A percentile compares a stretch with the other conserved stretches of the same genome.
These are phyloP conservation scores for Lycodopsis pacificus DNA, from an alignment of 2,797 vertebrate species.

Conservation along the genomic window DNA sequence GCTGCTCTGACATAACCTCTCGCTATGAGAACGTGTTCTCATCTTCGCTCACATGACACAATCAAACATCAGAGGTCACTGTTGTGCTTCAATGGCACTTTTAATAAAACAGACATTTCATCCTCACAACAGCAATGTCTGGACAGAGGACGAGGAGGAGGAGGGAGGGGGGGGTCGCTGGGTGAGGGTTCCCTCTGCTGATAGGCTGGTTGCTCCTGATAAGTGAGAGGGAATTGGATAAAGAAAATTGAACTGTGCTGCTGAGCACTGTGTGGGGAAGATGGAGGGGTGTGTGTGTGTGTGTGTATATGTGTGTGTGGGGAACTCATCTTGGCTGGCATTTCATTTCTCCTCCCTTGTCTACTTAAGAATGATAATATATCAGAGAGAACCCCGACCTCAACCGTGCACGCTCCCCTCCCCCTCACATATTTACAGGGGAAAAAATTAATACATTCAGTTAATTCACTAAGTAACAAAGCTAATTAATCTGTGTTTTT, in stretches of 20 bases:
- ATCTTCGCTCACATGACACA: slow-evolving; percentile 57
- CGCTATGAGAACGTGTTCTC: slow-evolving; percentile 20
- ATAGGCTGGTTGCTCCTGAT: slow-evolving; percentile 85
- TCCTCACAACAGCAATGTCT: slow-evolving; percentile 92
- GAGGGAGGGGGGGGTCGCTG: slow-evolving; percentile 52
- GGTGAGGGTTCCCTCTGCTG: slow-evolving; percentile 83
- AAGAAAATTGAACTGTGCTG: slow-evolving; percentile 78
- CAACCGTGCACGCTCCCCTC: slow-evolving; percentile 66
- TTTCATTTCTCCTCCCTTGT: slow-evolving; percentile 61
- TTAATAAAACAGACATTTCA: slow-evolving; percentile 93
- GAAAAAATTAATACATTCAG: slow-evolving; percentile 87
- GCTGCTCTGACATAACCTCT: slow-evolving; percentile 40
- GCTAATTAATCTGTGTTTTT: slow-evolving; percentile 84
- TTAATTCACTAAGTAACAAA: slow-evolving; percentile 90
- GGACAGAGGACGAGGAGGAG: slow-evolving; percentile 78
- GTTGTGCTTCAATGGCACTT: slow-evolving; percentile 89
- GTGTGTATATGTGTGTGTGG: slow-evolving; percentile 9
- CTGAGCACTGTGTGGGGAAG: slow-evolving; percentile 73
- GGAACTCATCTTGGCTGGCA: slow-evolving; percentile 74
- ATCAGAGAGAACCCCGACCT: slow-evolving; percentile 82
- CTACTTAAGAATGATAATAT: slow-evolving; percentile 61
- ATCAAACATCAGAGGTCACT: slow-evolving; percentile 85
- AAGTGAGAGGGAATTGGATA: slow-evolving; percentile 79
- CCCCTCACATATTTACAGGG: slow-evolving; percentile 86
- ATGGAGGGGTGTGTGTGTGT: slow-evolving; percentile 46